Conservation (phyloP, 2,888 invertebrate species). For the Polydrusus cervinus region DNA sequence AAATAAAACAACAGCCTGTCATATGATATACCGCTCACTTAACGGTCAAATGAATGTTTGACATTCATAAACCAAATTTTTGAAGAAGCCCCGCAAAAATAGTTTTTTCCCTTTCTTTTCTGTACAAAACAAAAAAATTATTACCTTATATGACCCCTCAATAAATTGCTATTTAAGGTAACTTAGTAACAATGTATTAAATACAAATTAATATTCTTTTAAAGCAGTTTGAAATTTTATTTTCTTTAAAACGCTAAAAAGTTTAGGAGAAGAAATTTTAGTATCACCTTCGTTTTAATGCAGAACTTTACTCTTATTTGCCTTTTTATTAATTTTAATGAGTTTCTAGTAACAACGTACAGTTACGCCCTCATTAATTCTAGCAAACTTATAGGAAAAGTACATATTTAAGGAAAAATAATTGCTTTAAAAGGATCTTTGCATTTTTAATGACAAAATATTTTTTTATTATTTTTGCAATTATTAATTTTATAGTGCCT, state of each 20-base stretch:
- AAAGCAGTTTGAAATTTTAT: background rate
- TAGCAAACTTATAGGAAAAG: background rate
- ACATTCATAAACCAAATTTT: too few species aligned
- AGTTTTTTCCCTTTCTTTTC: too few species aligned
- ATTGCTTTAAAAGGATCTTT: background rate
- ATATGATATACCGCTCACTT: too few species aligned
- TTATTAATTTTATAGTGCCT: background rate
- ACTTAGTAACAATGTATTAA: too few species aligned
- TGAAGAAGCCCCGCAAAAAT: too few species aligned
- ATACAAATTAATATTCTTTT: too few species aligned
- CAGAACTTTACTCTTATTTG: background rate
- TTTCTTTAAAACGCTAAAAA: background rate
- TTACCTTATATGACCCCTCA: background rate
- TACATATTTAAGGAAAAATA: background rate
- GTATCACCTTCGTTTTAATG: background rate
- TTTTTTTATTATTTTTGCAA: background rate
- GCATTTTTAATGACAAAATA: background rate
- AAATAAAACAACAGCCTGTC: too few species aligned
- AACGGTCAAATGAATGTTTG: too few species aligned
- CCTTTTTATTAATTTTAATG: conserved; percentile 3
- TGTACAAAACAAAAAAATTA: too few species aligned
- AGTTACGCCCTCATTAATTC: background rate
- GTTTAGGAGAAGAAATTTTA: background rate
- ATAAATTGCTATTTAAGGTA: too few species aligned
- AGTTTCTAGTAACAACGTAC: background rate